Base-by-base conservation (phyloP, 2,113 vertebrate species). In the Dicentrarchus labrax region DNA sequence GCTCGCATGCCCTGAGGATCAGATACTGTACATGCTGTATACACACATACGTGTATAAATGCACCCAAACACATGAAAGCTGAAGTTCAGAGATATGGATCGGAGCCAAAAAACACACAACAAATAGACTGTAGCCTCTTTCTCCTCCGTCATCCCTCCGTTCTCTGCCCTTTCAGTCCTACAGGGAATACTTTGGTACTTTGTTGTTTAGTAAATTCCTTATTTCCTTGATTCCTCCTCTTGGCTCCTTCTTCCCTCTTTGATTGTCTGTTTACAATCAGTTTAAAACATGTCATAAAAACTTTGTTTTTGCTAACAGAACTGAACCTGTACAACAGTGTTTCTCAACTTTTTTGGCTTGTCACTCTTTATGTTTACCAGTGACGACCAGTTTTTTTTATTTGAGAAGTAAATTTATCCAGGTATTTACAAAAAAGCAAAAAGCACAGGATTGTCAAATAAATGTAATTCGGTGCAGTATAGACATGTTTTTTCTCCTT, bases 71-170 rank as follows among this genome's bases (percentile, higher is more conserved):
- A 51, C 53, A 72, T n/a, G 36, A 12, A 62, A 21, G 60, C 39
- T 36, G 7, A 56, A 67, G 62, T 79, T 88, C 66, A 69, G 30
- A 81, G 78, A 50, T 4, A 3, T 74, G 81, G 65, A 45, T 59
- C 1, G 0, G 69, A 82, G 65, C 65, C 72, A 45, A 72, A 57
- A 83, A 69, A 72, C 71, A 41, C 62, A 61, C 4, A 57, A 17
- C 30, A 22, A 53, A 73, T 6, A 45, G 8, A 24, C 22, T 61
- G 3, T 3, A 39, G 47, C 36, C 24, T 74, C 60, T n/a, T 48
- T 30, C 48, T 74, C 72, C 65, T 71, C 56, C 0, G 0, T 30
- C 69, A 48, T 10, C 5, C 5, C 54, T 72, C 62, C 45, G 7
- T 74, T 70, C 71, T 72, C 62, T 72, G 53, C n/a, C 50, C 38